phyloP scores from a whole-genome alignment of 1,140 invertebrate genomes.

The Copidosoma floridanum region DNA sequence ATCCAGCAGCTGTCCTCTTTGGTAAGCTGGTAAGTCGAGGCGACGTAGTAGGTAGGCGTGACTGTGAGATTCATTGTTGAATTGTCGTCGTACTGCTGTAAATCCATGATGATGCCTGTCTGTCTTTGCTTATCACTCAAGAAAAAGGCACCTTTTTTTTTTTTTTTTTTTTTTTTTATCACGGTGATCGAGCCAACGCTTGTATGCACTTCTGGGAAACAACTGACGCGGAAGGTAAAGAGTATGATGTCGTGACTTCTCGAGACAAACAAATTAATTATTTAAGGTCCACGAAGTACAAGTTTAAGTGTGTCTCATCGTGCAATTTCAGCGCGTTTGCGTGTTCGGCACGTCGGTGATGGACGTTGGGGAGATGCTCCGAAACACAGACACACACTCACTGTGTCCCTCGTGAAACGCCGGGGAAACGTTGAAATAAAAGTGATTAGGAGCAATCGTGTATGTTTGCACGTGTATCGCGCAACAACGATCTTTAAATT shows the following conservation, averaged over 20 bases:
- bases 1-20: constrained; percentile 91
- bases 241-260: constrained; percentile 9
- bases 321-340: constrained; percentile 13
- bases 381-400: not conserved
- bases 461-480: too few species aligned
- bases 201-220: too few species aligned
- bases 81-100: too few species aligned
- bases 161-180: too few species aligned
- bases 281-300: constrained; percentile 21
- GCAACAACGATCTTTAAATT: too few species aligned
- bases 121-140: too few species aligned
- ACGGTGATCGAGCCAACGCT: too few species aligned
- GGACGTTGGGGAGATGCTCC: too few species aligned
- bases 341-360: too few species aligned
- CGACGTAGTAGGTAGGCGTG: constrained; percentile 1
- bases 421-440: not conserved
- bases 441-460: too few species aligned
- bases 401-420: not conserved
- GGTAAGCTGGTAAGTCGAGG: constrained; percentile 57
- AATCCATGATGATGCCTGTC: not conserved
- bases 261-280: constrained; percentile 45
- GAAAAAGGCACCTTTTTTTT: too few species aligned
- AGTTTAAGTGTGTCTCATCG: too few species aligned
- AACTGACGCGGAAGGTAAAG: constrained; percentile 7
- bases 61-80: not conserved